Evolutionary conservation across 2,888 invertebrate genomes (phyloP), one percentile per base, ranked within the genome.

Genomic region (Micropterix aruncella): DNA sequence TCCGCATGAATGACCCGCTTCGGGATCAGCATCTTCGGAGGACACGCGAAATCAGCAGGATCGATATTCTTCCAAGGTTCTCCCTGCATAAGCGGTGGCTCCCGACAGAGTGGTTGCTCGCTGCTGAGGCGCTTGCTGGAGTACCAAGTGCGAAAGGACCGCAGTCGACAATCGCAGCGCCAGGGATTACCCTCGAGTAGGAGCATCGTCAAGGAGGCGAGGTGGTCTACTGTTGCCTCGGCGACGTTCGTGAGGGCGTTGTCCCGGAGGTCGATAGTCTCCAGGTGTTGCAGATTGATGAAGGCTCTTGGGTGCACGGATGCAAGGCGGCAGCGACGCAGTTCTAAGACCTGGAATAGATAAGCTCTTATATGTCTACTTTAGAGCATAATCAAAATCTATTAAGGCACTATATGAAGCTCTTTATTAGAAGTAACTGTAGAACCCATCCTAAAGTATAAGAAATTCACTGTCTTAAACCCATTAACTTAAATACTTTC

Each of bases 101-200:
- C 79, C 16, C 72, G 70, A 56, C 88, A 88, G 27, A 74, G 70
- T 18, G 90, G 74, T 38, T 84, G 76, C 50, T 81, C 77, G 44
- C 83, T 83, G 47, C 82, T 81, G 19, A 92, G 70, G 56, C 88
- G 88, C 52, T 80, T 81, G 45, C 75, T 73, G 16, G 88, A 68
- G 58, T 88, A 80, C 89, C 91, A 91, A 51, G 79, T 79, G 42
- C 90, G 79, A 55, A 92, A 87, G 40, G 81, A 81, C 43, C 85
- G 75, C 50, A 93, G 62, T 53, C 83, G 78, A 62, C 93, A 93
- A 63, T 93, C 90, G 60, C 93, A 93, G 52, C 75, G 77, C 92
- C 92, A 93, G 4, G 85, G 89, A 60, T 93, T 93, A 19, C 83
- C 83, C 51, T 88, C 83, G 44, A 92, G 62, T 9, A 80, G 78